Evolutionary conservation across 2,113 vertebrate species (phyloP).

Genomic region (Vimba vimba): DNA sequence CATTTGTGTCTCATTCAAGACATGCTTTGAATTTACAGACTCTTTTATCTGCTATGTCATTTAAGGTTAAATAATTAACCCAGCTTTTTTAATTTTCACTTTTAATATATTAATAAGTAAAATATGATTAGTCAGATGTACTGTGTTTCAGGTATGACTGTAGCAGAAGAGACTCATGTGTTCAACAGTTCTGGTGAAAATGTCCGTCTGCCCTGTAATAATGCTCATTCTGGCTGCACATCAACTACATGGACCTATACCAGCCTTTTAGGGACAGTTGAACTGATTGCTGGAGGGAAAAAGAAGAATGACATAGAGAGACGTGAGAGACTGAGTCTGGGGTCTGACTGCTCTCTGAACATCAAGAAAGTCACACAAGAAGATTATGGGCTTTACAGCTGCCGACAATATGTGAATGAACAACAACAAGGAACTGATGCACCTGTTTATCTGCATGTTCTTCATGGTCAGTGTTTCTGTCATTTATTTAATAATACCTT

Average conservation of each 20-base stretch:
- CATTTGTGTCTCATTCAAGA: too few relatives aligned
- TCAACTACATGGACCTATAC: conserved; percentile 23
- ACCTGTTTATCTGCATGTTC: background rate
- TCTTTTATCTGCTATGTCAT: too few relatives aligned
- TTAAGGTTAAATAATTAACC: too few relatives aligned
- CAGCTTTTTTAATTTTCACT: too few relatives aligned
- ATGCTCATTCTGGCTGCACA: conserved; percentile 17
- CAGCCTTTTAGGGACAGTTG: background rate
- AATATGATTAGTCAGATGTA: background rate
- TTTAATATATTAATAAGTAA: too few relatives aligned
- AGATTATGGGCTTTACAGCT: conserved; percentile 36
- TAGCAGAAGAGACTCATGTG: background rate
- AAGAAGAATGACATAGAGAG: background rate
- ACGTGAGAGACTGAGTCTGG: conserved; percentile 20
- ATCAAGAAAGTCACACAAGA: conserved; percentile 2
- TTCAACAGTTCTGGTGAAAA: conserved; percentile 3
- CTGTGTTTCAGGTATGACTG: background rate
- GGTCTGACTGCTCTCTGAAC: conserved; percentile 44
- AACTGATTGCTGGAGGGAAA: background rate
- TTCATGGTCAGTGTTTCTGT: background rate
- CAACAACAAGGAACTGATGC: background rate
- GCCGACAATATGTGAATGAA: background rate
- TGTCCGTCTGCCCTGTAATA: conserved; percentile 22
- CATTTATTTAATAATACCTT: background rate
- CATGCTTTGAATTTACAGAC: too few relatives aligned